A percentile compares a stretch with the other conserved stretches of the same genome.
Conservation (phyloP, 2,797 vertebrate species). For the Heteromormyrus szaboi region DNA sequence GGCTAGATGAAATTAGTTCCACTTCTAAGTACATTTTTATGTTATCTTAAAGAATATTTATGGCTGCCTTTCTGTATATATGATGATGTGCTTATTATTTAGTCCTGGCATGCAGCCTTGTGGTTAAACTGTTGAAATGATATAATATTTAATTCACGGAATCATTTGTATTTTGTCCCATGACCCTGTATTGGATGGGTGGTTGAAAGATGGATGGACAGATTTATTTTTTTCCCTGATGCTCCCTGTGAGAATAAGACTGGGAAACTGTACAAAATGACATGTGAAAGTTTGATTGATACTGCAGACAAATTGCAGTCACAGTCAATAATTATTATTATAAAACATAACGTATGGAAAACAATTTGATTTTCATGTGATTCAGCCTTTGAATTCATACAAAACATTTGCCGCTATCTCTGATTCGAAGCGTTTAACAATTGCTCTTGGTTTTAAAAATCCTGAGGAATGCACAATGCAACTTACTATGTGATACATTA, state of each 20-base stretch:
- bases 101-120: neutral
- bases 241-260: neutral
- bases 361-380: neutral
- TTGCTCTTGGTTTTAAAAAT: neutral
- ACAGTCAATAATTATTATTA: neutral
- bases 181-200: neutral
- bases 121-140: neutral
- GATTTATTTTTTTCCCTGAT: neutral
- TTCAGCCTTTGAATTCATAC: neutral
- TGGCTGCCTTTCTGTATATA: neutral
- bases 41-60: neutral
- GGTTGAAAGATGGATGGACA: neutral
- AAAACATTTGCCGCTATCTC: neutral
- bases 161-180: neutral
- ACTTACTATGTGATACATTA: neutral
- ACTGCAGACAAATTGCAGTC: neutral
- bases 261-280: constrained; percentile 3
- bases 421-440: neutral
- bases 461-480: neutral
- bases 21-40: neutral
- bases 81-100: neutral
- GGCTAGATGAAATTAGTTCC: neutral
- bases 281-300: constrained; percentile 2
- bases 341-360: neutral
- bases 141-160: constrained; percentile 1